Conservation (phyloP, 2,888 invertebrate species). For the Drosophila longiperda region DNA sequence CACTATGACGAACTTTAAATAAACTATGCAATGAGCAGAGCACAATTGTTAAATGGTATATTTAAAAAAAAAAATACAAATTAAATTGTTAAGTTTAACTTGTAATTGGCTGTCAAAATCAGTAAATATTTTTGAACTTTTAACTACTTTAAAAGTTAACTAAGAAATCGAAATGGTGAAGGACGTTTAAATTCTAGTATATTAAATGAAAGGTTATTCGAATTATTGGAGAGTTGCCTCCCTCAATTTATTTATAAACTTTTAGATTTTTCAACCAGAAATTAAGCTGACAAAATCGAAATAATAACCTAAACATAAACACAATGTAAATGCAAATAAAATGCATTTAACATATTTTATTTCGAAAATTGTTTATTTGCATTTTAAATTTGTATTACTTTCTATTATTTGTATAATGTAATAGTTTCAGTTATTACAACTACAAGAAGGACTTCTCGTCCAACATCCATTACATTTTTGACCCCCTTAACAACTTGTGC, state of each 20-base stretch:
- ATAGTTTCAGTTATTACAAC: not conserved
- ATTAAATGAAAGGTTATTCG: not conserved
- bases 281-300: too few species aligned
- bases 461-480: not conserved
- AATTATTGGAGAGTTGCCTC: not conserved
- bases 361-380: accelerated
- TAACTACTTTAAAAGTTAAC: not conserved
- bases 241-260: not conserved
- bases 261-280: not conserved
- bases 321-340: not conserved
- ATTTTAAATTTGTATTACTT: not conserved
- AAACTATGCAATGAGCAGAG: not conserved
- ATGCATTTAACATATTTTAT: not conserved
- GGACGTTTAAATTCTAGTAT: not conserved
- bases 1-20: not conserved
- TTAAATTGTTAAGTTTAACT: not conserved
- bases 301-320: not conserved
- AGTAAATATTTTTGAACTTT: not conserved
- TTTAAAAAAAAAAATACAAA: not conserved
- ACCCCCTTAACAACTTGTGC: conserved; percentile 3
- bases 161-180: too few species aligned
- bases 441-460: conserved; percentile 1
- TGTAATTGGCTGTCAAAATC: conserved; percentile 3
- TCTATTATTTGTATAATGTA: not conserved
- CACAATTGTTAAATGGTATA: not conserved